A percentile compares a stretch with the other conserved stretches of the same genome.
phyloP scores from a whole-genome alignment of 1,140 invertebrate genomes.

The Caerostris extrusa region DNA sequence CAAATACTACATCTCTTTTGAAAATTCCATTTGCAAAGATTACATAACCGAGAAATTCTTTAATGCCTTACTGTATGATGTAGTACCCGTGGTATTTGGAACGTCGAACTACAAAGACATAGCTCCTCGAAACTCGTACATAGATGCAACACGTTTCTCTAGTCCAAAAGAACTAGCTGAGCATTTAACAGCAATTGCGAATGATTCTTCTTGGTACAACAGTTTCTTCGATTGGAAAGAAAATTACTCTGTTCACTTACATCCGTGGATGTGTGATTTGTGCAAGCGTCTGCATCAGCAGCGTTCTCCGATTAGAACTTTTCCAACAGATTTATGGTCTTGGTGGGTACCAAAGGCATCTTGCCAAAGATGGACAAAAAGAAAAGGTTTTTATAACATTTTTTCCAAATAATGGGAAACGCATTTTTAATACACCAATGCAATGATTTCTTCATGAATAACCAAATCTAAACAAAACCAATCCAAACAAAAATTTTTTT shows the following conservation, averaged over 20 bases:
- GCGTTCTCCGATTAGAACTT: not conserved
- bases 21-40: conserved; percentile 81
- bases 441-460: not conserved
- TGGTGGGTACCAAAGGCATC: conserved; percentile 46
- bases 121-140: conserved; percentile 81
- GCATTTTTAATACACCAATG: not conserved
- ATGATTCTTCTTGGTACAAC: conserved; percentile 25
- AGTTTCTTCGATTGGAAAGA: conserved; percentile 80
- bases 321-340: conserved; percentile 48
- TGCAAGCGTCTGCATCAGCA: conserved; percentile 74
- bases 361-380: conserved; percentile 56
- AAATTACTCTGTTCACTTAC: conserved; percentile 75
- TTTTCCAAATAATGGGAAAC: not conserved
- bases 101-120: conserved; percentile 78
- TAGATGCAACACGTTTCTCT: conserved; percentile 81
- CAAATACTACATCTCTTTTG: conserved; percentile 81
- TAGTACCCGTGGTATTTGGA: conserved; percentile 78
- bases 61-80: conserved; percentile 32
- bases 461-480: no score
- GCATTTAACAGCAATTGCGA: conserved; percentile 44
- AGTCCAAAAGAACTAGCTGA: conserved; percentile 78
- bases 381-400: conserved; percentile 25
- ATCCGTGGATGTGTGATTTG: conserved; percentile 79
- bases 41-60: conserved; percentile 81
- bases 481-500: no score